Conservation (phyloP, 2,113 vertebrate genomes). For the Ramphastos sulfuratus region DNA sequence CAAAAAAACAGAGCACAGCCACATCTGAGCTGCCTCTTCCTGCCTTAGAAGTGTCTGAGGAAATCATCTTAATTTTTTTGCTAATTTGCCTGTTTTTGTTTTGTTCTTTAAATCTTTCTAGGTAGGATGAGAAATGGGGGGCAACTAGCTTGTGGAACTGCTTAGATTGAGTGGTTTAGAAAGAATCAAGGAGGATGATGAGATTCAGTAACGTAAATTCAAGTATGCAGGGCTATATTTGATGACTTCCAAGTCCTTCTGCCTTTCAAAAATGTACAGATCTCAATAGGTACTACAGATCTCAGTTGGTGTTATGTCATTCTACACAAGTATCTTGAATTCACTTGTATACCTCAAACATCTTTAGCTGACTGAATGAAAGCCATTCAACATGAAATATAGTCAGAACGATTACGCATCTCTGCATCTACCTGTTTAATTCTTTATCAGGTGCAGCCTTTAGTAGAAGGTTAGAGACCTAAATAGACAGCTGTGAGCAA, state of each 20-base stretch:
- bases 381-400: neutral
- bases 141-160: neutral
- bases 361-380: neutral
- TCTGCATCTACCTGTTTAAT: neutral
- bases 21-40: neutral
- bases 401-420: neutral
- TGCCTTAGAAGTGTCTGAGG: neutral
- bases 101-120: neutral
- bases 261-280: neutral
- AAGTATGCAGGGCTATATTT: neutral
- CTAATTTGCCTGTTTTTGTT: neutral
- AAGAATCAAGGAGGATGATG: neutral
- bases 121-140: neutral
- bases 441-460: neutral
- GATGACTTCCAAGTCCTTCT: neutral
- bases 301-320: accelerated
- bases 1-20: neutral
- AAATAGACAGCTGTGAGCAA: neutral
- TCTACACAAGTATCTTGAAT: neutral
- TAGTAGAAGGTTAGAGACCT: neutral
- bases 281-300: neutral
- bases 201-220: neutral
- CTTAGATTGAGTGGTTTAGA: neutral
- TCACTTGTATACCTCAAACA: neutral
- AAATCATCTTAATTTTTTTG: neutral